phyloP scores from a whole-genome alignment of 2,888 invertebrate genomes.

The Petrolisthes manimaculis region DNA sequence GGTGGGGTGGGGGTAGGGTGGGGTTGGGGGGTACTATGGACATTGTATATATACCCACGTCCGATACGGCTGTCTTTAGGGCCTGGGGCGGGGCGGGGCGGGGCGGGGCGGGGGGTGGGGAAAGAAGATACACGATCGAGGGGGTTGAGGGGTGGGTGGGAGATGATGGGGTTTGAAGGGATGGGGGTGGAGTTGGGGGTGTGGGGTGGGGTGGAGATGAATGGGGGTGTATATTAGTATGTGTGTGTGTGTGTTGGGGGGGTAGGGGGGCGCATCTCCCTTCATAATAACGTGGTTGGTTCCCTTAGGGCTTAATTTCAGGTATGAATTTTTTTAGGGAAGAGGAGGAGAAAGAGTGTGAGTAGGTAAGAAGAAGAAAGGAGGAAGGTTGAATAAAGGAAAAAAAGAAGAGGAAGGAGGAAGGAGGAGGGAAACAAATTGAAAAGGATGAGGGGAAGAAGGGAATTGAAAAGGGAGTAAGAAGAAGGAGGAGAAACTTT shows the following conservation, averaged over 20 bases:
- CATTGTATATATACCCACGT: slow-evolving; percentile 5
- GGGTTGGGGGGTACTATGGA: slow-evolving; percentile 12
- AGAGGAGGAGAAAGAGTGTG: too few species aligned
- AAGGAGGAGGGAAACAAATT: too few species aligned
- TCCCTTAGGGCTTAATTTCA: slow-evolving; percentile 47
- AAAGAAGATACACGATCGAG: not conserved
- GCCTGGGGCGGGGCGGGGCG: slow-evolving; percentile 15
- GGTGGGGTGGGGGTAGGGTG: too few species aligned
- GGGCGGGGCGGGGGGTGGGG: slow-evolving; percentile 7
- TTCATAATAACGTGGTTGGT: not conserved
- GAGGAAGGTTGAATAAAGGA: too few species aligned
- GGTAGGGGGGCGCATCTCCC: not conserved
- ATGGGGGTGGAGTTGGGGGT: not conserved
- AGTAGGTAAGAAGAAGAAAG: too few species aligned
- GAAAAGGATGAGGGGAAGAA: too few species aligned
- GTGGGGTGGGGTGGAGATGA: slow-evolving; percentile 1
- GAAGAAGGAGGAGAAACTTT: too few species aligned
- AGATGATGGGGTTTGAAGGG: not conserved
- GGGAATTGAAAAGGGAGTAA: too few species aligned
- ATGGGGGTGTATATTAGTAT: not conserved
- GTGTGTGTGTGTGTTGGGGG: slow-evolving; percentile 2
- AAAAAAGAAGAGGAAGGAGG: too few species aligned
- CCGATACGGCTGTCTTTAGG: not conserved
- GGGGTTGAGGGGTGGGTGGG: not conserved
- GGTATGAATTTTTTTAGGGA: slow-evolving; percentile 44